Conservation (phyloP, 2,797 vertebrate species). For the Rhabdophis nuchalis region DNA sequence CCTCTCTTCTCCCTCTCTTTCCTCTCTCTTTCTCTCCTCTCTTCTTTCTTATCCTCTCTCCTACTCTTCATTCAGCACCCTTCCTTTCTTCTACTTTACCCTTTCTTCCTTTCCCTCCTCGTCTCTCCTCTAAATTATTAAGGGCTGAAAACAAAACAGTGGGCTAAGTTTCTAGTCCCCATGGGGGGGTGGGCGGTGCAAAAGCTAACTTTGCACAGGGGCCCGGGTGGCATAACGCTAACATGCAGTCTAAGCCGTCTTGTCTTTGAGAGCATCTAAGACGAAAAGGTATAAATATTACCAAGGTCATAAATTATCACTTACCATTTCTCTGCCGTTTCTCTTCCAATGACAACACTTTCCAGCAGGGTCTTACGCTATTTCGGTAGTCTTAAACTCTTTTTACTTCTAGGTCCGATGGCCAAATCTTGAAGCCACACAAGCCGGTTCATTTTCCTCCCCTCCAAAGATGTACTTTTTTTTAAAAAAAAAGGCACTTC, state of each 20-base stretch:
- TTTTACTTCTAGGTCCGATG: neutral
- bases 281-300: neutral
- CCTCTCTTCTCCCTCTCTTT: too few relatives aligned
- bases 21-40: too few relatives aligned
- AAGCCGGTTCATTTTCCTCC: rapidly evolving
- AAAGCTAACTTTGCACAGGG: too few relatives aligned
- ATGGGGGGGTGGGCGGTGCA: neutral
- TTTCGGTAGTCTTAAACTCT: neutral
- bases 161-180: neutral
- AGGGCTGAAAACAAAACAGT: neutral
- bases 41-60: too few relatives aligned
- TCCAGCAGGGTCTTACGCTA: neutral
- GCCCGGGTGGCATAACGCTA: neutral
- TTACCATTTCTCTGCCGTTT: neutral
- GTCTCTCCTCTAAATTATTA: neutral
- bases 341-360: neutral
- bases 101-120: too few relatives aligned
- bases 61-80: too few relatives aligned
- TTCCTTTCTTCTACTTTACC: too few relatives aligned
- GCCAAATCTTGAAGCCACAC: neutral
- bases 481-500: neutral
- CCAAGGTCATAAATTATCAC: neutral
- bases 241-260: neutral
- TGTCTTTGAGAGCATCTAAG: neutral
- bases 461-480: neutral